These are phyloP conservation scores for Luscinia megarhynchos DNA, from an alignment of 2,797 vertebrate genomes.

Conservation along the genomic window DNA sequence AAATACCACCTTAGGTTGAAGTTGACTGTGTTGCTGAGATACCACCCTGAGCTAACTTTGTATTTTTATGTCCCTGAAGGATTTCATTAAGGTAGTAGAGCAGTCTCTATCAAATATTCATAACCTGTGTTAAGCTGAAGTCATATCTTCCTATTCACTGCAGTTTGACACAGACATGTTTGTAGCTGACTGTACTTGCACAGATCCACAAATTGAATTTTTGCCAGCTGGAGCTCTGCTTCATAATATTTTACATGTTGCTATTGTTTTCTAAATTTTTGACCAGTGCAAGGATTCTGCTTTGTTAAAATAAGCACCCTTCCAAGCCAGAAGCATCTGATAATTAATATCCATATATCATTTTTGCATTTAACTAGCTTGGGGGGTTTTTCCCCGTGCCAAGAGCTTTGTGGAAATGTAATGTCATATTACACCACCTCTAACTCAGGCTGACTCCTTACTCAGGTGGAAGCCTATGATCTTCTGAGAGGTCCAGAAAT, in stretches of 20 bases:
- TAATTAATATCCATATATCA: not conserved
- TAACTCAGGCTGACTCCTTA: not conserved
- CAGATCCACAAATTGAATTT: not conserved
- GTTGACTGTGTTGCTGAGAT: not conserved
- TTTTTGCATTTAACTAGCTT: not conserved
- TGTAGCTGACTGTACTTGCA: not conserved
- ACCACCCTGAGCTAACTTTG: not conserved
- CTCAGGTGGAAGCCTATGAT: not conserved
- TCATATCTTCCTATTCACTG: not conserved
- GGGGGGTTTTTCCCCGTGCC: fast-evolving
- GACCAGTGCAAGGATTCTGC: not conserved
- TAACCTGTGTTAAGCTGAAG: not conserved
- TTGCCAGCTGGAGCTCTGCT: not conserved
- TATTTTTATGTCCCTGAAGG: not conserved
- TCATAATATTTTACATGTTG: not conserved
- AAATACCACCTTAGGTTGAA: not conserved
- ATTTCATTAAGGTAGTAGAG: not conserved
- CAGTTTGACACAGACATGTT: not conserved
- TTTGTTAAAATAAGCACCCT: not conserved
- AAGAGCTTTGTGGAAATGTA: not conserved
- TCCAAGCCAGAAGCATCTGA: not conserved
- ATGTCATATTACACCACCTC: not conserved
- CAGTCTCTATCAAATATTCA: not conserved
- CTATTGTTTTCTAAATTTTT: not conserved
- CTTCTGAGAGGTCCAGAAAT: not conserved